Evolutionary conservation across 1,140 invertebrate species (phyloP).

Genomic region (Drosophila guanche): DNA sequence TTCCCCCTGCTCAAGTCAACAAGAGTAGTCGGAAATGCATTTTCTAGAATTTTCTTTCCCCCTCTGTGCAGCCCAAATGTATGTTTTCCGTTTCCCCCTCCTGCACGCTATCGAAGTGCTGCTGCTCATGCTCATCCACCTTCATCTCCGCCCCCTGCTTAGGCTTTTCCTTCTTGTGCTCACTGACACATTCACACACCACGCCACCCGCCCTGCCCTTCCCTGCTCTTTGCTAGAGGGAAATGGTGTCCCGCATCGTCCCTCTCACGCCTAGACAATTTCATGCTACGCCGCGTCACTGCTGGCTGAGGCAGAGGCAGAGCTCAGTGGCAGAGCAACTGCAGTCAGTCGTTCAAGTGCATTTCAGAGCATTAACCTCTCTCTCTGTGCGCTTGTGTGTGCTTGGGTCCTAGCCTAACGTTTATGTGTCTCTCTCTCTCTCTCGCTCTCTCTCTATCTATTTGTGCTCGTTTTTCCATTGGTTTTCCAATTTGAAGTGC

Average conservation of each 20-base stretch:
- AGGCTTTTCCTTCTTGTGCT: constrained; percentile 1
- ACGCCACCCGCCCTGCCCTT: neutral
- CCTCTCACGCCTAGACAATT: constrained; percentile 48
- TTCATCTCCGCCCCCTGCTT: constrained; percentile 5
- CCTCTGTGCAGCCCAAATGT: constrained; percentile 33
- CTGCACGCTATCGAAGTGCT: constrained; percentile 11
- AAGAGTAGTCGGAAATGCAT: constrained; percentile 2
- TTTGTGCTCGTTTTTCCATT: constrained; percentile 24
- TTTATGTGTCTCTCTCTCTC: neutral
- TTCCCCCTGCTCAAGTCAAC: neutral
- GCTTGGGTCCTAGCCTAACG: too few relatives aligned
- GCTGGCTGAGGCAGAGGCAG: constrained; percentile 11
- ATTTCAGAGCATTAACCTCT: constrained; percentile 78
- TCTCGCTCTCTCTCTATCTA: constrained; percentile 2
- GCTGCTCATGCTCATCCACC: constrained; percentile 30
- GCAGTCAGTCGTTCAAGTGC: constrained; percentile 82
- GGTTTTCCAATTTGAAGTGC: constrained; percentile 63
- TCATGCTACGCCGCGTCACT: constrained; percentile 51
- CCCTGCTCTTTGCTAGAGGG: neutral
- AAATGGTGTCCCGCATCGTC: neutral
- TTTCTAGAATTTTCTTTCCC: constrained; percentile 57
- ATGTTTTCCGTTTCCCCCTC: constrained; percentile 3
- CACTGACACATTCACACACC: constrained; percentile 14
- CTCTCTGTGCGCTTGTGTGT: constrained; percentile 13
- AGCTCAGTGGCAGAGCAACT: constrained; percentile 30